Base-by-base conservation (phyloP, 23 tunicate species). In the Aplidium turbinatum region DNA sequence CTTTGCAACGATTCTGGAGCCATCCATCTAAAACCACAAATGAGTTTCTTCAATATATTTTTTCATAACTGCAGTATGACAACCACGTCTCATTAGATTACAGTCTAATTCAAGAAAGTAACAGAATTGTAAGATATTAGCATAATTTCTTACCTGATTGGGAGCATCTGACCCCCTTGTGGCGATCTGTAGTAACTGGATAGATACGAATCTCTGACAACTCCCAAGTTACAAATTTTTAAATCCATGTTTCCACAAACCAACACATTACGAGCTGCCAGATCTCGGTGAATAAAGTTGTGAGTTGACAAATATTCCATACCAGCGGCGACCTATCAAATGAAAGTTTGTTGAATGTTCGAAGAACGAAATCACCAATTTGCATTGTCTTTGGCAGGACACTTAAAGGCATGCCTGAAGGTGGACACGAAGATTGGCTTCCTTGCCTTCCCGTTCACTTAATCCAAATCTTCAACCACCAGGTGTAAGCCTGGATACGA, bases 1-100 rank as follows among this genome's bases (percentile, higher is more conserved):
- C 47, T 40, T 52, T 78, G 87, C 16, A 90, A 25, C 3, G 91
- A 85, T 35, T 90, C 97, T 24, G 97, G 89, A 1, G 97, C 84
- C 97, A 90, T 90, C 97, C 97, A 90, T 72, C 97, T 90, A 75
- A 19, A 68, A 57, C 13, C 71, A 46, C 11, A 29, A 5, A 7
- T 25, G 22, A 9, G 13, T 13, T 42, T 42, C 13, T 42, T 9
- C n/a, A 31, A 16, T 63, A 21, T 9, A 42, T 9, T 42, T 9
- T 9, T 42, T 42, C 48, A 9, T 9, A 42, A 42, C 48, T 42
- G 48, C 16, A 9, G 16, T 42, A 29, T 16, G 11, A 30, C 19
- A 64, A 32, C 0, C 13, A 0, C 18, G 0, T 7, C 25, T 56
- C 9, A 56, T 7, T 20, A 11, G 16, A 20, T 56, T n/a, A 23